Base-by-base conservation (phyloP, 2,888 invertebrate genomes). In the Dimorphilus gyrociliatus region DNA sequence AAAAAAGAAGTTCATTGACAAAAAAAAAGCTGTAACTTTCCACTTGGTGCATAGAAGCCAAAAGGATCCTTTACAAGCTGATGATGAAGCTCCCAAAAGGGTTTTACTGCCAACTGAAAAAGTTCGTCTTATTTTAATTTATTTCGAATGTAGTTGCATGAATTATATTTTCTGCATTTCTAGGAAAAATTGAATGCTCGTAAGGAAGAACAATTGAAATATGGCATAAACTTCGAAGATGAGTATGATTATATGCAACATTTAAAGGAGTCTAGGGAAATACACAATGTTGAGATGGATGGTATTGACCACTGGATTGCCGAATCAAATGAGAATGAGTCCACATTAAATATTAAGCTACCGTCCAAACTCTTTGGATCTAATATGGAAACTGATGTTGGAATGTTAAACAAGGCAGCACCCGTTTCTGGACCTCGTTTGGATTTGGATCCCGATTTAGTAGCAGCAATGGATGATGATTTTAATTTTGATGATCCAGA, bases 181-280 rank as follows among this genome's bases (percentile, higher is more conserved):
- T n/a, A n/a, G n/a, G n/a, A n/a, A n/a, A n/a, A n/a, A n/a, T n/a
- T n/a, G n/a, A n/a, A n/a, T n/a, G n/a, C n/a, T 25, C 24, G 40
- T 21, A 37, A 45, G 29, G 61, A 61, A 31, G 60, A 64, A 29
- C 78, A 79, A 49, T 66, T 70, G 12, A 84, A 86, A 56, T 88
- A 73, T 69, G 92, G 90, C 1, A 75, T 94, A 37, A 82, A 76
- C 55, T 92, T 74, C 59, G 88, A 90, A 48, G 90, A 94, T 63
- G 84, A 88, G 46, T 90, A 86, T 60, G 76, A 94, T 57, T 94
- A 94, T 54, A 63, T 92, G 41, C 82, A 92, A 59, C 88, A 94
- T 69, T 69, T 94, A 33, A 72, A 27, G 32, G 16, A 35, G 37
- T 24, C 36, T 34, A 45, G n/a, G n/a, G n/a, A n/a, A n/a, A n/a